Evolutionary conservation across 2,888 invertebrate species (phyloP).

Genomic region (Hemistola chrysoprasaria): DNA sequence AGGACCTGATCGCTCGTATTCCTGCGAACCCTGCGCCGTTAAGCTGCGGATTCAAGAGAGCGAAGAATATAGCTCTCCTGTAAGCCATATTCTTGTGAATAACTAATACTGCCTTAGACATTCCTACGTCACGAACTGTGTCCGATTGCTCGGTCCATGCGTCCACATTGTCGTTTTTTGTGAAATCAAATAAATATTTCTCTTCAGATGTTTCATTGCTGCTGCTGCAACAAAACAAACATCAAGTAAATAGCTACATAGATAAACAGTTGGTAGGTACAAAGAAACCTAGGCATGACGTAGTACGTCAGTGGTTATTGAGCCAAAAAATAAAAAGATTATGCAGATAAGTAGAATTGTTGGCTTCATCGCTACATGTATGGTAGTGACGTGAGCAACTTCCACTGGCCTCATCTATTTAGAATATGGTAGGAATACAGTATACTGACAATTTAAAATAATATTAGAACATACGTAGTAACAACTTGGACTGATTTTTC

Average conservation of each 20-base stretch:
- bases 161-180: constrained; percentile 68
- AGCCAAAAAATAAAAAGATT: too few relatives aligned
- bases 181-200: constrained; percentile 82
- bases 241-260: constrained; percentile 5
- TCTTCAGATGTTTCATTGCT: constrained; percentile 42
- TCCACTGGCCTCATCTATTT: too few relatives aligned
- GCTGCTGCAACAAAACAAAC: constrained; percentile 32
- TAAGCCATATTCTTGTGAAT: constrained; percentile 83
- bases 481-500: too few relatives aligned
- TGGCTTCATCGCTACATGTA: too few relatives aligned
- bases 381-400: too few relatives aligned
- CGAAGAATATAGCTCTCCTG: constrained; percentile 84
- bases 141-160: constrained; percentile 85
- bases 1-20: constrained; percentile 69
- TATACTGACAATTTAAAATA: too few relatives aligned
- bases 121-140: constrained; percentile 84
- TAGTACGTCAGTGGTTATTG: too few relatives aligned
- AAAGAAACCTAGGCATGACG: too few relatives aligned
- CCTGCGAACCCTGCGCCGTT: constrained; percentile 87
- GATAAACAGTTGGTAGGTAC: too few relatives aligned
- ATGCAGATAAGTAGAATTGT: too few relatives aligned
- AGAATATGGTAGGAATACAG: too few relatives aligned
- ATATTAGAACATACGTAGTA: too few relatives aligned
- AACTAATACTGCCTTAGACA: constrained; percentile 84
- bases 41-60: constrained; percentile 84